Base-by-base conservation (phyloP, 1,140 invertebrate species). In the Leptinotarsa texana region DNA sequence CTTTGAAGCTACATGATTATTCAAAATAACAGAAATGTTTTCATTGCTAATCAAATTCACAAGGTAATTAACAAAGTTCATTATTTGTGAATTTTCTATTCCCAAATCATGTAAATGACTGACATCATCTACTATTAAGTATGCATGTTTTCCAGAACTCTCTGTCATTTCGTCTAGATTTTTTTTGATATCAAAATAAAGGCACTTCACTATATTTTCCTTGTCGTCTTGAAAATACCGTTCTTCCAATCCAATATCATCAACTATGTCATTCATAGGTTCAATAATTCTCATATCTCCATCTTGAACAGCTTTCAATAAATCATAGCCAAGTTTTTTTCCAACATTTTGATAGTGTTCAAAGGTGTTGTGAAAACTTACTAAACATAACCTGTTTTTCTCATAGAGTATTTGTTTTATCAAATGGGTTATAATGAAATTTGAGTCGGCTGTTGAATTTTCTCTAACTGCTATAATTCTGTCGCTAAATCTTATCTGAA, bases 341-440 rank as follows among this genome's bases (percentile, higher is more conserved):
- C 91, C 90, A 69, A 93, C 87, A 84, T 90, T 91, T 69, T 92
- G 89, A 80, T 93, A 93, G 81, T 93, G 92, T 27, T 88, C 86
- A 67, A 92, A 86, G 5, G 90, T 90, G 77, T 93, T 92, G 78
- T 93, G 92, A 76, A 91, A 88, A 69, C 89, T 88, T 72, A 93
- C 86, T 21, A 93, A 84, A 80, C 91, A 87, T 1, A 91, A 85
- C 68, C 87, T 86, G 78, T 84, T 85, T 81, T 85, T 87, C 79
- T 88, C 89, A 27, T 76, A 63, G 4, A 85, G 72, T 86, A 87
- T 67, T 85, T 89, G 82, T 89, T 88, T 74, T 80, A 89, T 79
- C 89, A 86, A 49, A 92, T 85, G 81, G 87, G 89, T 91, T 15
- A 91, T 85, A 57, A 93, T 82, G 80, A 93, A 94, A 82, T 90